Conservation (phyloP, 2,797 vertebrate genomes). For the Spea hammondii region DNA sequence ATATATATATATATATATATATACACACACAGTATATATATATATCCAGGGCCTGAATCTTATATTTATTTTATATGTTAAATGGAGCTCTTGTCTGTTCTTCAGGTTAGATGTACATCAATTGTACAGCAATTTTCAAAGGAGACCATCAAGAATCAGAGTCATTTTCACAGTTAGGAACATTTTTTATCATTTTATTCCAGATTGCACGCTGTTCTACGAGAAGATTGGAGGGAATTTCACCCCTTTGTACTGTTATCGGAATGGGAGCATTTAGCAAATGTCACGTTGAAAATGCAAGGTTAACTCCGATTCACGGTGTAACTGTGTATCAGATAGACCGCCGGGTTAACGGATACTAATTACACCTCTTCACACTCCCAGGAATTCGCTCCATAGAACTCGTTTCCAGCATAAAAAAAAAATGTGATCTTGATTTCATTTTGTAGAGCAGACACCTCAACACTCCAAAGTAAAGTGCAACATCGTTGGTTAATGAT, state of each 20-base stretch:
- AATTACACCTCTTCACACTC: conserved; percentile 10
- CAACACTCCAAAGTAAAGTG: not conserved
- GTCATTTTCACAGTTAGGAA: conserved; percentile 58
- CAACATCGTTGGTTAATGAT: no score
- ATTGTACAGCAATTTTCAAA: conserved; percentile 61
- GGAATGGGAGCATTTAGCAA: conserved; percentile 36
- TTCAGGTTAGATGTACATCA: conserved; percentile 60
- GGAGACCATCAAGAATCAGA: conserved; percentile 57
- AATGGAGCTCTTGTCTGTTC: conserved; percentile 19
- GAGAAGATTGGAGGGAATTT: conserved; percentile 30
- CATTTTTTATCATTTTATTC: conserved; percentile 52
- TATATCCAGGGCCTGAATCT: no score
- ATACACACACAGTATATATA: no score
- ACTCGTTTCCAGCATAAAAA: no score
- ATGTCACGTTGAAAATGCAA: conserved; percentile 37
- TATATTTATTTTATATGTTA: no score
- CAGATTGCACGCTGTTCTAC: conserved; percentile 9
- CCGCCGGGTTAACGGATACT: not conserved
- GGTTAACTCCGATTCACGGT: conserved; percentile 25
- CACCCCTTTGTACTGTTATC: conserved; percentile 25
- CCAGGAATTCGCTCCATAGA: not conserved
- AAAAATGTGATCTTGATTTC: not conserved
- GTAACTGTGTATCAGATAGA: conserved; percentile 5
- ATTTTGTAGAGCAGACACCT: not conserved
- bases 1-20: no score